These are phyloP conservation scores for Drosophila ustulata DNA, from an alignment of 2,888 invertebrate genomes.

Conservation along the genomic window DNA sequence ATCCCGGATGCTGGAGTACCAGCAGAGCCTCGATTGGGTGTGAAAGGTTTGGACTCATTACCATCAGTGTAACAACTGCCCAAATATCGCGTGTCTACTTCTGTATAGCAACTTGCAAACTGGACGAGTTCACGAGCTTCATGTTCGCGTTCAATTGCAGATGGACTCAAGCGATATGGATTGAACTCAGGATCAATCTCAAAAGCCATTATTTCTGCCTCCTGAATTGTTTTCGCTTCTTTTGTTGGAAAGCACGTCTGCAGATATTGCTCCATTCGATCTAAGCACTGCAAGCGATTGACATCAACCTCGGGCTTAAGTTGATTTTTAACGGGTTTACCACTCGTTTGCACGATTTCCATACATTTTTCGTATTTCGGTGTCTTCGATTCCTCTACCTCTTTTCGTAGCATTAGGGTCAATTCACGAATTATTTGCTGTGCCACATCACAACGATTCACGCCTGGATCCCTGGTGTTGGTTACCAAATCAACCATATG, in stretches of 20 bases:
- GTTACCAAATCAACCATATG: constrained; percentile 45
- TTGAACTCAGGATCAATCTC: constrained; percentile 57
- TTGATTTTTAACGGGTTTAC: not conserved
- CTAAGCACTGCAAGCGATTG: constrained; percentile 44
- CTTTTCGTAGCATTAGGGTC: constrained; percentile 45
- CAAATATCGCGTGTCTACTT: not conserved
- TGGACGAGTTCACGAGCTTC: not conserved
- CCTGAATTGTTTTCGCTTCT: constrained; percentile 1
- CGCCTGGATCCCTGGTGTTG: not conserved
- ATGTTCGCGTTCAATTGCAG: not conserved
- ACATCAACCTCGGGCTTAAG: constrained; percentile 10
- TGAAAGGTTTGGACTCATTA: not conserved
- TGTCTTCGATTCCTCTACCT: constrained; percentile 23
- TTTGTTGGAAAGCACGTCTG: constrained; percentile 52
- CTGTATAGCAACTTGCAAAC: constrained; percentile 7
- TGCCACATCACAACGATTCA: constrained; percentile 43
- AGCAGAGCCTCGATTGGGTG: not conserved
- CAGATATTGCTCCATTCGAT: constrained; percentile 51
- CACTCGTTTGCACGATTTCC: constrained; percentile 20
- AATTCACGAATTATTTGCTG: constrained; percentile 56
- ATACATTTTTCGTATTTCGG: constrained; percentile 55
- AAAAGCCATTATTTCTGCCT: constrained; percentile 43
- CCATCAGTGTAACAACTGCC: not conserved
- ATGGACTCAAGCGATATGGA: constrained; percentile 9
- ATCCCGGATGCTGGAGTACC: not conserved